A percentile compares a stretch with the other conserved stretches of the same genome.
Conservation (phyloP, 2,888 invertebrate species). For the Peribatodes rhomboidaria region DNA sequence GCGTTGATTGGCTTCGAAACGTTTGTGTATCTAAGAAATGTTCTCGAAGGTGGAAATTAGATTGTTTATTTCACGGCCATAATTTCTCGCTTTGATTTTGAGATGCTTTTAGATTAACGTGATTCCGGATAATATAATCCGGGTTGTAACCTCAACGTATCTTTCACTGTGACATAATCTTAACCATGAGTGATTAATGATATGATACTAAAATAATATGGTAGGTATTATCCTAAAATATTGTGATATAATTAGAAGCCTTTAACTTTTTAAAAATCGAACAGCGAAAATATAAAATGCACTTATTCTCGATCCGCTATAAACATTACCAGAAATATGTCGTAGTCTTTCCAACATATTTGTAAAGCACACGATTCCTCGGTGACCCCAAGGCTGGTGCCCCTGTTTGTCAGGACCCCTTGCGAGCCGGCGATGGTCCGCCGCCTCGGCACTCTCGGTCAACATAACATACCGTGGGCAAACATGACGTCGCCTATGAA, state of each 20-base stretch:
- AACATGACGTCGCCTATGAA: conserved; percentile 40
- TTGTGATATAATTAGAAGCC: no score
- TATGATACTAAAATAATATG: no score
- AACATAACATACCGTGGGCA: conserved; percentile 43
- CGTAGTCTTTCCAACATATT: conserved; percentile 12
- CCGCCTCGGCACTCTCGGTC: conserved; percentile 41
- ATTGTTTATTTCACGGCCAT: no score
- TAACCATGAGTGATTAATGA: no score
- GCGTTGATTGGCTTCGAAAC: not conserved
- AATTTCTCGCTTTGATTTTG: no score
- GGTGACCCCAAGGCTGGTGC: conserved; percentile 22
- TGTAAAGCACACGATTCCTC: conserved; percentile 19
- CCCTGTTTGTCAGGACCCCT: conserved; percentile 27
- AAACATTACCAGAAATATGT: conserved; percentile 4
- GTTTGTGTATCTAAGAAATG: not conserved
- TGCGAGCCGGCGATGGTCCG: conserved; percentile 32
- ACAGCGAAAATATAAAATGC: not conserved
- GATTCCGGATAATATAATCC: no score
- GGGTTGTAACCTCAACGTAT: no score
- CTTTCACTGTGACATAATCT: no score
- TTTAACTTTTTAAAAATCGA: not conserved
- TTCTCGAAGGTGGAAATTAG: no score
- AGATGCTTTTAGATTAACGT: no score
- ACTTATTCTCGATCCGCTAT: not conserved
- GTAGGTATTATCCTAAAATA: no score